Conservation (phyloP, 2,113 vertebrate species). For the Takifugu bimaculatus region DNA sequence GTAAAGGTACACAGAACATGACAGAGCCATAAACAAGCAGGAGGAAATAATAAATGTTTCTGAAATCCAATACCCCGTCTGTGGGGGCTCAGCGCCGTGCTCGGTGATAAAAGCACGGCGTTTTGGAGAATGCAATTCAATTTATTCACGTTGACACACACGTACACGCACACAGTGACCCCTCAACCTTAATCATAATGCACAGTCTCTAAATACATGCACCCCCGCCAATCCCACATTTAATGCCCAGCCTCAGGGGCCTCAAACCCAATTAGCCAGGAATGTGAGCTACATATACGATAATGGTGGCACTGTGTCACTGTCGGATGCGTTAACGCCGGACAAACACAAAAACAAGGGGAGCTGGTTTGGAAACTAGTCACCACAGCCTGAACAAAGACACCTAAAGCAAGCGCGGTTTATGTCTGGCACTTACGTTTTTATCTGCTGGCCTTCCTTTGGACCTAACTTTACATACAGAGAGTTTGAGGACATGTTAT, state of each 20-base stretch:
- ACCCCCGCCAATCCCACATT: constrained; percentile 14
- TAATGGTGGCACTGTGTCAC: constrained; percentile 53
- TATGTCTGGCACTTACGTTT: too few relatives aligned
- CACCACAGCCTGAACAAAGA: too few relatives aligned
- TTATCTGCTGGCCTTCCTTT: too few relatives aligned
- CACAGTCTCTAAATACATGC: constrained; percentile 12
- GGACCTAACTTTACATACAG: too few relatives aligned
- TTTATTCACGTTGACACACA: not conserved
- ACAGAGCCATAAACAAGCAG: constrained; percentile 3
- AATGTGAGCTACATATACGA: constrained; percentile 45
- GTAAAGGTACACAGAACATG: constrained; percentile 4
- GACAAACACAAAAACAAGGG: constrained; percentile 28
- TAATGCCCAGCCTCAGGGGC: constrained; percentile 34
- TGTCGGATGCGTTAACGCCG: constrained; percentile 30
- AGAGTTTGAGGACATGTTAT: too few relatives aligned
- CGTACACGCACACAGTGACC: not conserved
- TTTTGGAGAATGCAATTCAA: too few relatives aligned
- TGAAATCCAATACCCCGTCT: too few relatives aligned
- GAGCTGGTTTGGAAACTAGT: too few relatives aligned
- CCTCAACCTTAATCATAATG: constrained; percentile 15
- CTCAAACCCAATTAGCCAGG: constrained; percentile 53
- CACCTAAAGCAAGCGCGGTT: too few relatives aligned
- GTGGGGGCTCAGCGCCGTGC: too few relatives aligned
- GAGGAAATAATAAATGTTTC: too few relatives aligned
- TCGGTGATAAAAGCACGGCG: too few relatives aligned